Evolutionary conservation across 2,113 vertebrate genomes (phyloP).

Genomic region (Epinephelus cyanopodus): DNA sequence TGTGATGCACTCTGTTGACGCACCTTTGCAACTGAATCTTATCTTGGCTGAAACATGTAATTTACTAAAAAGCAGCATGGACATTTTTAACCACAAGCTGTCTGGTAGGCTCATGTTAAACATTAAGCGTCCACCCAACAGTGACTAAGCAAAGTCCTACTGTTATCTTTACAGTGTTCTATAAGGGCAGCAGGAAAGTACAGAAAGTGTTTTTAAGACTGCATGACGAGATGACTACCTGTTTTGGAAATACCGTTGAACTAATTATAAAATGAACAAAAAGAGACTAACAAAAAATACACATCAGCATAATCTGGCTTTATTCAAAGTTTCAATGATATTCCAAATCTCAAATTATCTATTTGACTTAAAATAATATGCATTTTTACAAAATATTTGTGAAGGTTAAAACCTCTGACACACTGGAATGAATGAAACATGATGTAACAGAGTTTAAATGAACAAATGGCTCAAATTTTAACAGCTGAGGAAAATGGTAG

Average conservation of each 20-base stretch:
- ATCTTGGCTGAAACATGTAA: constrained; percentile 44
- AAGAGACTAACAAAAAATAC: background rate
- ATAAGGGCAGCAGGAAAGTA: constrained; percentile 9
- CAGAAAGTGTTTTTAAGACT: constrained; percentile 3
- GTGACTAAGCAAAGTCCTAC: constrained; percentile 59
- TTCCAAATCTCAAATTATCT: constrained; percentile 1
- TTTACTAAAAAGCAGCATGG: constrained; percentile 39
- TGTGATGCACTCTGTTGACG: constrained; percentile 23
- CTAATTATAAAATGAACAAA: background rate
- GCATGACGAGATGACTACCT: background rate
- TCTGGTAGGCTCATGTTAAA: constrained; percentile 44
- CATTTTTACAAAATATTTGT: background rate
- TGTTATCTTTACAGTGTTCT: constrained; percentile 51
- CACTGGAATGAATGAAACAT: constrained; percentile 44
- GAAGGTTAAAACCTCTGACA: constrained; percentile 6
- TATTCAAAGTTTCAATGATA: constrained; percentile 43
- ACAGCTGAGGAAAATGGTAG: constrained; percentile 21
- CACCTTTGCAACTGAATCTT: background rate
- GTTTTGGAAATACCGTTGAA: background rate
- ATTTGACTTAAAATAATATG: background rate
- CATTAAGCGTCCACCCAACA: constrained; percentile 45
- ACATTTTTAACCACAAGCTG: constrained; percentile 17
- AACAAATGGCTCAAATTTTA: constrained; percentile 16
- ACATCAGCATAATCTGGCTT: constrained; percentile 24
- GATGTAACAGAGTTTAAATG: background rate